These are phyloP conservation scores for Leptosomus discolor DNA, from an alignment of 2,113 vertebrate genomes.

Conservation along the genomic window DNA sequence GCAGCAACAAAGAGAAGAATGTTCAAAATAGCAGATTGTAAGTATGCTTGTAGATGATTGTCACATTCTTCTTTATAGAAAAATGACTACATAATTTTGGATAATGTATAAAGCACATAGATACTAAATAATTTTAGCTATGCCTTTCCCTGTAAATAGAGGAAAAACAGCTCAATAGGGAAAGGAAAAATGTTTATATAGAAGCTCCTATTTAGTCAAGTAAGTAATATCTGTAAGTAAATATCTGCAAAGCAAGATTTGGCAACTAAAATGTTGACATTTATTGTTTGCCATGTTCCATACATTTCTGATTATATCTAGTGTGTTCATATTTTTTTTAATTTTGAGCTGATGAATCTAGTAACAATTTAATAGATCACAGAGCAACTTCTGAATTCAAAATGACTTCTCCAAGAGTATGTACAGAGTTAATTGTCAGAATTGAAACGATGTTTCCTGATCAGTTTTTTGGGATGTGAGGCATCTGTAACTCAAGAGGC, in stretches of 20 bases:
- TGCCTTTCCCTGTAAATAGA: background rate
- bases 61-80: background rate
- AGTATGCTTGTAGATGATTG: constrained; percentile 6
- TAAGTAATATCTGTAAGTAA: background rate
- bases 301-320: background rate
- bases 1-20: constrained; percentile 42
- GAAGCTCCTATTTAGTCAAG: background rate
- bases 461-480: background rate
- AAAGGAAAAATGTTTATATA: constrained; percentile 8
- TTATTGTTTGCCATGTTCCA: background rate
- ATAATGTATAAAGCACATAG: background rate
- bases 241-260: background rate
- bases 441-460: background rate
- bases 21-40: constrained; percentile 41
- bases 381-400: background rate
- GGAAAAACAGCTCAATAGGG: background rate
- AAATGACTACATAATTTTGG: constrained; percentile 8
- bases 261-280: background rate
- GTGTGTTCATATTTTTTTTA: background rate
- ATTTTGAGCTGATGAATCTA: background rate
- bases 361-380: background rate
- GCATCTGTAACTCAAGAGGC: background rate
- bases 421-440: background rate
- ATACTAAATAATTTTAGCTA: background rate
- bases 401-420: background rate